These are phyloP conservation scores for Atherix ibis DNA, from an alignment of 2,888 invertebrate genomes.

Conservation along the genomic window DNA sequence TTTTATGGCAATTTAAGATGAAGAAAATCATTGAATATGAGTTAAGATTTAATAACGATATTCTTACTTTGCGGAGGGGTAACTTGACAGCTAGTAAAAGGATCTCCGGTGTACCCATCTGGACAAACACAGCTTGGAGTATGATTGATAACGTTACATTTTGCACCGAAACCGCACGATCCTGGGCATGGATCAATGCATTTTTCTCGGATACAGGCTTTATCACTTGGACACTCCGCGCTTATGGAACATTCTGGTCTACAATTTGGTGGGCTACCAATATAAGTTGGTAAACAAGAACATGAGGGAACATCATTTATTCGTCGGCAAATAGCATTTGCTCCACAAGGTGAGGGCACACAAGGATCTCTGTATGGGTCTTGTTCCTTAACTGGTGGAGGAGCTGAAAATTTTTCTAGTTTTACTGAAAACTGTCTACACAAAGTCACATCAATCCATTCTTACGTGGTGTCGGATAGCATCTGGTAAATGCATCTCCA, in stretches of 20 bases:
- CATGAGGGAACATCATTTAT: constrained; percentile 45
- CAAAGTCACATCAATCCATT: neutral
- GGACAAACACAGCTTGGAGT: constrained; percentile 49
- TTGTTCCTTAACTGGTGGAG: constrained; percentile 19
- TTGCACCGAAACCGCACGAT: constrained; percentile 55
- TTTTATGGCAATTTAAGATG: neutral
- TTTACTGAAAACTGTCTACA: neutral
- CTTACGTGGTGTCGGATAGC: constrained; percentile 13
- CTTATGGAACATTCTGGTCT: constrained; percentile 59
- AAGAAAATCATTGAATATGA: neutral
- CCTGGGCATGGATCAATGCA: constrained; percentile 66
- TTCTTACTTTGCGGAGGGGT: constrained; percentile 18
- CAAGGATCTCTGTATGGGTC: constrained; percentile 37
- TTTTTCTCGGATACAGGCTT: constrained; percentile 60
- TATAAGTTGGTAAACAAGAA: constrained; percentile 47
- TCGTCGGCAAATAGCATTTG: constrained; percentile 44
- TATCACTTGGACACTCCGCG: constrained; percentile 53
- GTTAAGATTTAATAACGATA: too few species aligned
- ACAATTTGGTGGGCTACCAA: constrained; percentile 63
- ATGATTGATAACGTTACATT: constrained; percentile 61
- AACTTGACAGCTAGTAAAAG: constrained; percentile 40
- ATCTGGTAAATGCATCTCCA: constrained; percentile 46
- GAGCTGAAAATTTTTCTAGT: constrained; percentile 14
- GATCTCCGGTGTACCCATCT: constrained; percentile 40
- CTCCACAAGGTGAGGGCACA: constrained; percentile 45